A percentile compares a stretch with the other conserved stretches of the same genome.
These are phyloP conservation scores for Metopia argyrocephala DNA, from an alignment of 2,888 invertebrate genomes.

Conservation along the genomic window DNA sequence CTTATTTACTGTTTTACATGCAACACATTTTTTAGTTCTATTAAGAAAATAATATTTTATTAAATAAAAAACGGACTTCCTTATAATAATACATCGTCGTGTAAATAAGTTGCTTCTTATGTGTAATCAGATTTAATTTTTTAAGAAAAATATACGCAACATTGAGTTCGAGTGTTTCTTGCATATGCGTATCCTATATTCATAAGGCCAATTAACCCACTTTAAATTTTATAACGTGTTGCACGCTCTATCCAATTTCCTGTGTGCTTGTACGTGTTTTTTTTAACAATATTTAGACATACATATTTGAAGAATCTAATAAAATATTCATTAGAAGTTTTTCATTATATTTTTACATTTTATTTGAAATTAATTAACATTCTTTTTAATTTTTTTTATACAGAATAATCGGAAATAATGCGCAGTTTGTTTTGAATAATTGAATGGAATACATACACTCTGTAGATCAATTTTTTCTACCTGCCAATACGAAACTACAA, in stretches of 20 bases:
- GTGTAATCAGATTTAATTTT: conserved; percentile 21
- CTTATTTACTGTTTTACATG: not conserved
- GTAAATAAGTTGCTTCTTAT: not conserved
- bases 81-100: not conserved
- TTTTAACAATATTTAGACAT: too few relatives aligned
- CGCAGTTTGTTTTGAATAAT: too few relatives aligned
- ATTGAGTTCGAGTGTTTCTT: not conserved
- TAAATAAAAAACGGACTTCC: not conserved
- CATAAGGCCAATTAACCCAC: conserved; percentile 46
- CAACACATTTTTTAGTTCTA: conserved; percentile 31
- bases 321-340: conserved; percentile 7
- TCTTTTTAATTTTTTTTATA: not conserved
- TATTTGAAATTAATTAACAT: not conserved
- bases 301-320: conserved; percentile 2
- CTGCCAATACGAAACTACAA: not conserved
- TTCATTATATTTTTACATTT: not conserved
- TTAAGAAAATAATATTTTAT: not conserved
- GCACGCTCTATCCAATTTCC: conserved; percentile 4
- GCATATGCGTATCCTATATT: conserved; percentile 16
- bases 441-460: too few relatives aligned
- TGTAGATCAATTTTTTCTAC: not conserved
- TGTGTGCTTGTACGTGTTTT: not conserved
- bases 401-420: too few relatives aligned
- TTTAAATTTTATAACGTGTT: conserved; percentile 43
- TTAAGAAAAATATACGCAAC: not conserved